phyloP scores from a whole-genome alignment of 1,140 invertebrate species.

The Aphaenogaster rudis region DNA sequence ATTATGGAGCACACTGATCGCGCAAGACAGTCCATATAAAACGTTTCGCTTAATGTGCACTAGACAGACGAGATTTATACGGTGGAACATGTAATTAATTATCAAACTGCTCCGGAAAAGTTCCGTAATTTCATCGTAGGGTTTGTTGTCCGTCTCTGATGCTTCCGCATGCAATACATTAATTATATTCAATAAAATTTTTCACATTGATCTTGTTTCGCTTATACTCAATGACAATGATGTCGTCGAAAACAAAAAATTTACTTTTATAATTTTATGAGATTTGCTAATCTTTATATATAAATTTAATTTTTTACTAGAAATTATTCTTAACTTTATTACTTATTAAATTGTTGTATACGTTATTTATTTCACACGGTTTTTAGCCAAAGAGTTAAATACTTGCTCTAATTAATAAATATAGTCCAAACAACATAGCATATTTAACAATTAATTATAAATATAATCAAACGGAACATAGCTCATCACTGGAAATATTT shows the following conservation, averaged over 20 bases:
- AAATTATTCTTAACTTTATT: slow-evolving; percentile 9
- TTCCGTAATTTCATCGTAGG: slow-evolving; percentile 37
- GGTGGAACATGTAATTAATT: slow-evolving; percentile 67
- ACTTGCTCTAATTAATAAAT: neutral
- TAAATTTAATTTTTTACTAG: neutral
- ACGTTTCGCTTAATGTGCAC: slow-evolving; percentile 65
- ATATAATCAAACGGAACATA: neutral
- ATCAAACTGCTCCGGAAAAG: slow-evolving; percentile 61
- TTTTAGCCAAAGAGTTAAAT: neutral
- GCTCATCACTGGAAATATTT: neutral
- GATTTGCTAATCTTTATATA: neutral
- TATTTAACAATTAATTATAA: slow-evolving; percentile 6
- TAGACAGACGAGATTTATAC: slow-evolving; percentile 65
- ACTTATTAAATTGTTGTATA: neutral
- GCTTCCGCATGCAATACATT: slow-evolving; percentile 46
- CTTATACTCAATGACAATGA: neutral
- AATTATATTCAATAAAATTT: slow-evolving; percentile 22
- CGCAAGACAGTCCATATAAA: slow-evolving; percentile 65
- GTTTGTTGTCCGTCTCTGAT: slow-evolving; percentile 27
- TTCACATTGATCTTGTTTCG: neutral
- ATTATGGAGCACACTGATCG: slow-evolving; percentile 67
- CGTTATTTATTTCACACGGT: neutral
- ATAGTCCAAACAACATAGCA: neutral
- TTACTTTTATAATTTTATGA: neutral
- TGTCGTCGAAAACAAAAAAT: neutral